These are phyloP conservation scores for Zoanthus sansibaricus DNA, from an alignment of 92 coral and sea anemone genomes.

Conservation along the genomic window DNA sequence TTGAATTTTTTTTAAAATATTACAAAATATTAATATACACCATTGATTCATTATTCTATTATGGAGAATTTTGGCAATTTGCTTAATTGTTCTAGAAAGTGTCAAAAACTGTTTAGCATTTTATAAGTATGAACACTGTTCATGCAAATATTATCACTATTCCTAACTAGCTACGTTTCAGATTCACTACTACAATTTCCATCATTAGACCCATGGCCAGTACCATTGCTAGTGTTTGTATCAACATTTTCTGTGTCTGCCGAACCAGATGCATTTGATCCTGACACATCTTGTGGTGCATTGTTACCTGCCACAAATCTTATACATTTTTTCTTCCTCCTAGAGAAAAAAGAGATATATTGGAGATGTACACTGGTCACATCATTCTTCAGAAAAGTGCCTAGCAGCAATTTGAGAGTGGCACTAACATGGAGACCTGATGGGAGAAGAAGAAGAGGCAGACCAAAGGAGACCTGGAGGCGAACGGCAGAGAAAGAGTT, in stretches of 20 bases:
- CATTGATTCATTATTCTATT: background rate
- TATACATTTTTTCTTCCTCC: slow-evolving; percentile 99
- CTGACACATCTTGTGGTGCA: slow-evolving; percentile 75
- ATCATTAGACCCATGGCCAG: slow-evolving; percentile 33
- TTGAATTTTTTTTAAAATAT: background rate
- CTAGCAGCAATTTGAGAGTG: no score
- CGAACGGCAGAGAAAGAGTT: no score
- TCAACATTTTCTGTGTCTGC: slow-evolving; percentile 90
- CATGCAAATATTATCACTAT: background rate
- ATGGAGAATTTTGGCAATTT: background rate
- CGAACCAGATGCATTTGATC: slow-evolving; percentile 64
- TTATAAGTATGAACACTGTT: background rate
- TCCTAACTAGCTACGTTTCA: slow-evolving; percentile 21
- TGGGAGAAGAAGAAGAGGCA: no score
- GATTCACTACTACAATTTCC: slow-evolving; percentile 48
- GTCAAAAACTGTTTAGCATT: background rate
- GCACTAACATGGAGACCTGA: no score
- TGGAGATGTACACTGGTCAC: no score
- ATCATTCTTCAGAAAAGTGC: no score
- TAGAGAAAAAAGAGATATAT: slow-evolving; percentile 33
- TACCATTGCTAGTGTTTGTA: slow-evolving; percentile 56
- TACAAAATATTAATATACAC: background rate
- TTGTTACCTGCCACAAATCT: slow-evolving; percentile 92
- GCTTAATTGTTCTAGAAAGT: slow-evolving; percentile 8
- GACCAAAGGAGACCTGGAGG: no score